Base-by-base conservation (phyloP, 2,888 invertebrate genomes). In the Parasteatoda lunata region DNA sequence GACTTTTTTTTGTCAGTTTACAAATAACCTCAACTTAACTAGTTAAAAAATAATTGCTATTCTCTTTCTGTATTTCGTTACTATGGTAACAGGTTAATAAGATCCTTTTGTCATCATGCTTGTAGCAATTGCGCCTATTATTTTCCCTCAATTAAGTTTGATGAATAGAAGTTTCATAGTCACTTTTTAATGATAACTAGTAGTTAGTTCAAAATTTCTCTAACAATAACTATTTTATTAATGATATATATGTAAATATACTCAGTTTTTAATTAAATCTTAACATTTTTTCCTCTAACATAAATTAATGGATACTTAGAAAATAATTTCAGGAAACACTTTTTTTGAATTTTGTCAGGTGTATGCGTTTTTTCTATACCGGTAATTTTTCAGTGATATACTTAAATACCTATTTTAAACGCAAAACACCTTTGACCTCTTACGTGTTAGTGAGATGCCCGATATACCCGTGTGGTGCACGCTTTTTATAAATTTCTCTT, bases 321-420 rank as follows among this genome's bases (percentile, higher is more conserved):
- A 9, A 59, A 59, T 59, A 59, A 59, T n/a, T 59, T 59, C 30
- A 59, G 79, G 70, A 71, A 69, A 64, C 11, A 11, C 52, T 80
- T 72, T 80, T 65, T 80, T 52, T 80, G 51, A 70, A 65, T 49
- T 71, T 70, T 30, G 30, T 79, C 66, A 79, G 64, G 59, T 71
- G 70, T 71, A 79, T 71, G 59, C 30, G 72, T 80, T 45, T 80
- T 80, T 70, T 71, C 54, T 59, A 69, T 71, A 79, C 49, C 65
- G 65, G 51, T 71, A 72, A 59, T 72, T 72, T 80, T 66, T 65
- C 72, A 73, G 80, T 80, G 80, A 80, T 80, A 80, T 71, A 79
- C 64, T 76, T 75, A 82, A 82, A 48, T 59, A 75, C 75, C 68
- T 82, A 76, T 77, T 83, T 83, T 77, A 65, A 30, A 45, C 73